These are phyloP conservation scores for Bombus fervidus DNA, from an alignment of 1,140 invertebrate genomes.

Conservation along the genomic window DNA sequence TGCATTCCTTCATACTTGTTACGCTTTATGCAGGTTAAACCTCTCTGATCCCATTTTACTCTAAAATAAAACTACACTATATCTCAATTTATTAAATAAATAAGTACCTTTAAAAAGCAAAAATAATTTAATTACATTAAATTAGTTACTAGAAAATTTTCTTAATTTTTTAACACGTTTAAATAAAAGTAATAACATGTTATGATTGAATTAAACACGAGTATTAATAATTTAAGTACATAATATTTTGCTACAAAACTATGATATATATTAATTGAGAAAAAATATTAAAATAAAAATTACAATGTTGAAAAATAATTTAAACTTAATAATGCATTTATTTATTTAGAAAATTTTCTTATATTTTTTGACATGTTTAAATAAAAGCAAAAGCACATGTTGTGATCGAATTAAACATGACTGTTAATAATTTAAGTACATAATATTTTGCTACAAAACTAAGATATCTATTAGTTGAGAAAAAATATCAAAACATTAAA, in stretches of 20 bases:
- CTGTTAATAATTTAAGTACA: not conserved
- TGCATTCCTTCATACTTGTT: constrained; percentile 72
- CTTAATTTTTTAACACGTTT: not conserved
- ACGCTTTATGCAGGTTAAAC: constrained; percentile 76
- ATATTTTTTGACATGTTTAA: not conserved
- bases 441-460: not conserved
- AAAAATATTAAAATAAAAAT: not conserved
- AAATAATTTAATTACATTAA: not conserved
- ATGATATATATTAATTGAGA: not conserved
- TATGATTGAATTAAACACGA: not conserved
- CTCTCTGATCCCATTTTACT: constrained; percentile 75
- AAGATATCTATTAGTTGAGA: not conserved
- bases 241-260: not conserved
- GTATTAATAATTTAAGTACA: not conserved
- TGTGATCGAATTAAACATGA: not conserved
- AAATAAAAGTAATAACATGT: not conserved
- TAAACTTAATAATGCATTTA: not conserved
- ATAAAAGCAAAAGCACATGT: not conserved
- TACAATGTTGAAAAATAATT: not conserved
- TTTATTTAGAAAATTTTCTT: not conserved
- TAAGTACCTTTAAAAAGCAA: not conserved
- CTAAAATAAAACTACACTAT: not conserved
- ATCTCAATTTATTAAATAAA: not conserved
- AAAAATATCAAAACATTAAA: not conserved
- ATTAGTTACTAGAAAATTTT: not conserved